Percentiles rank a stretch among this genome's conserved stretches.
Conservation (phyloP, 1,140 invertebrate species). For the Brachionus koreanus region DNA sequence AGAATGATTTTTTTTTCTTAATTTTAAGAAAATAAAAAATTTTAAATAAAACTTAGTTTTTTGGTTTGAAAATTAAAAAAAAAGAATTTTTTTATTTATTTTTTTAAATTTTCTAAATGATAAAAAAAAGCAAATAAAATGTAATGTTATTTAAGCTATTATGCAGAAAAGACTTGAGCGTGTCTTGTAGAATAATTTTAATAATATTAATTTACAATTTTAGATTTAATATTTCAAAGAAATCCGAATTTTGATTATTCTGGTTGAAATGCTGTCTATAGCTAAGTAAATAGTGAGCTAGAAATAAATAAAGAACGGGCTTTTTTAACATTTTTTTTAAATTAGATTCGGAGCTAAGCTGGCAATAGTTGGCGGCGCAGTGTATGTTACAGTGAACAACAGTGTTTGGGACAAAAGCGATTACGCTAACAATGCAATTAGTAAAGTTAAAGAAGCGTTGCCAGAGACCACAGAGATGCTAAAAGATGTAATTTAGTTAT, state of each 20-base stretch:
- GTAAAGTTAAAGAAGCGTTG: constrained; percentile 26
- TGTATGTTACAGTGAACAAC: constrained; percentile 39
- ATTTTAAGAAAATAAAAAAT: no score
- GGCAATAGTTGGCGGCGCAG: constrained; percentile 24
- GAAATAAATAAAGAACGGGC: not conserved
- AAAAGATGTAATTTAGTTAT: constrained; percentile 4
- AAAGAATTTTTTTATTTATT: no score
- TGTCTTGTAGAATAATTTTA: not conserved
- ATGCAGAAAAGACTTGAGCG: not conserved
- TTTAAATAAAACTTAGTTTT: no score
- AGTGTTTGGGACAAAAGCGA: constrained; percentile 42
- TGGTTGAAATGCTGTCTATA: not conserved
- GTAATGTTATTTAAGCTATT: not conserved
- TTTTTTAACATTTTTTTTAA: not conserved
- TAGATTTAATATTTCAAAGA: not conserved
- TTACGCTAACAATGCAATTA: constrained; percentile 32
- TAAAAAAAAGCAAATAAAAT: not conserved
- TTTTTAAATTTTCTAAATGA: no score
- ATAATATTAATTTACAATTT: not conserved
- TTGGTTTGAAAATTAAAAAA: no score
- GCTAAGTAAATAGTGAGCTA: not conserved
- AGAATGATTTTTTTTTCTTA: no score
- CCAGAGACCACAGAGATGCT: constrained; percentile 23
- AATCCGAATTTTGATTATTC: not conserved
- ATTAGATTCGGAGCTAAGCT: constrained; percentile 39